Conservation (phyloP, 1,140 invertebrate genomes). For the Bombus breviceps region DNA sequence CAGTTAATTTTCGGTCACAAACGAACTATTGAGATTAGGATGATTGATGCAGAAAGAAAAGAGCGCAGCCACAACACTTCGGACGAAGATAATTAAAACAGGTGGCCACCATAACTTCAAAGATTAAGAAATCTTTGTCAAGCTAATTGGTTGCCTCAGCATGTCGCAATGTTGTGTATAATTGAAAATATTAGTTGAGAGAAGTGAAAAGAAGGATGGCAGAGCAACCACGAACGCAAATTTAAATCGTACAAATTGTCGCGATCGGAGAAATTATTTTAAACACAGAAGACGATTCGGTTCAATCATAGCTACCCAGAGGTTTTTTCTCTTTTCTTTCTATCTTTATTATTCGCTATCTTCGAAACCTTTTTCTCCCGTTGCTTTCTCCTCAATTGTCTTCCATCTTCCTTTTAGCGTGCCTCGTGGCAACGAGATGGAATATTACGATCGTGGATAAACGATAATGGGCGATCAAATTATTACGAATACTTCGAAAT, state of each 20-base stretch:
- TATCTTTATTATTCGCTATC: background rate
- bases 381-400: background rate
- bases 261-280: constrained; percentile 25
- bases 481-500: no score
- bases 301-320: background rate
- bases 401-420: constrained; percentile 38
- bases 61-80: background rate
- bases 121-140: constrained; percentile 19
- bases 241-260: constrained; percentile 54
- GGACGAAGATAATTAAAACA: constrained; percentile 9
- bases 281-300: background rate
- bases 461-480: constrained; percentile 6
- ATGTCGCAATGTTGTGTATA: background rate
- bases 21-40: background rate
- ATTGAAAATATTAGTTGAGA: background rate
- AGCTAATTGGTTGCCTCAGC: constrained; percentile 4
- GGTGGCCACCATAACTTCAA: background rate
- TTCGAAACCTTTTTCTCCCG: background rate
- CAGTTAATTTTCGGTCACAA: background rate
- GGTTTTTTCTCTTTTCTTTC: background rate
- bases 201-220: no score
- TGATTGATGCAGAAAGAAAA: background rate
- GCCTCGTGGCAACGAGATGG: constrained; percentile 10
- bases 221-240: background rate
- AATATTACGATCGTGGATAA: constrained; percentile 24